Conservation (phyloP, 2,888 invertebrate species). For the Ornithoptera alexandrae region DNA sequence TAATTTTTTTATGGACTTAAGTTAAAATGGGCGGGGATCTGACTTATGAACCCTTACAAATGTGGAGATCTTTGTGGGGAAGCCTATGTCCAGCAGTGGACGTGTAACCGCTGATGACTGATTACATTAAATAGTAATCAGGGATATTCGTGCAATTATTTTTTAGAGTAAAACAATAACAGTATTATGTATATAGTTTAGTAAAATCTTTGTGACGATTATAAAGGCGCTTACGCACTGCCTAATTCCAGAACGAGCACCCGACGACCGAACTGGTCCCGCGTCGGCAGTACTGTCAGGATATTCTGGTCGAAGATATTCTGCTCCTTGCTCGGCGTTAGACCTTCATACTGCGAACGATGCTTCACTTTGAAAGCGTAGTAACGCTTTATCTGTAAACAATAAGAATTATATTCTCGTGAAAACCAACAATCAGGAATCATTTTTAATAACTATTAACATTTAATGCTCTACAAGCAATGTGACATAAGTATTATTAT, state of each 20-base stretch:
- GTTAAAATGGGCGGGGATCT: no score
- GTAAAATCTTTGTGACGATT: not conserved
- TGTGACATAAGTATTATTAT: not conserved
- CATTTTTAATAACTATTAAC: not conserved
- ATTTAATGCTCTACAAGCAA: not conserved
- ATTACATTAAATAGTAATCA: no score
- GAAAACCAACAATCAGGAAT: not conserved
- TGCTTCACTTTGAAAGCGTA: constrained; percentile 91
- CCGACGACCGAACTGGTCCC: constrained; percentile 89
- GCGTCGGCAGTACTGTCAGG: constrained; percentile 87
- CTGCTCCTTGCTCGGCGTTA: constrained; percentile 86
- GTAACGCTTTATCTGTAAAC: constrained; percentile 86
- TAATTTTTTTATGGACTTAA: no score
- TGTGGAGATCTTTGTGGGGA: no score
- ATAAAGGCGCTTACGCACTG: constrained; percentile 78
- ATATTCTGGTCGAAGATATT: constrained; percentile 90
- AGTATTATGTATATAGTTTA: no score
- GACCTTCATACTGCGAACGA: constrained; percentile 84
- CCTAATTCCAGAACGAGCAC: constrained; percentile 89
- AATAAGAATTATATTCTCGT: constrained; percentile 13
- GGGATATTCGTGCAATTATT: no score
- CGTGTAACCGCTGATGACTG: no score
- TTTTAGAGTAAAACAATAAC: no score
- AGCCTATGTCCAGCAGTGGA: no score
- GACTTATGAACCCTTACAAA: no score